These are phyloP conservation scores for Clytia hemisphaerica DNA, from an alignment of 30 jellyfish, hydroid and myxozoan species.

Conservation along the genomic window DNA sequence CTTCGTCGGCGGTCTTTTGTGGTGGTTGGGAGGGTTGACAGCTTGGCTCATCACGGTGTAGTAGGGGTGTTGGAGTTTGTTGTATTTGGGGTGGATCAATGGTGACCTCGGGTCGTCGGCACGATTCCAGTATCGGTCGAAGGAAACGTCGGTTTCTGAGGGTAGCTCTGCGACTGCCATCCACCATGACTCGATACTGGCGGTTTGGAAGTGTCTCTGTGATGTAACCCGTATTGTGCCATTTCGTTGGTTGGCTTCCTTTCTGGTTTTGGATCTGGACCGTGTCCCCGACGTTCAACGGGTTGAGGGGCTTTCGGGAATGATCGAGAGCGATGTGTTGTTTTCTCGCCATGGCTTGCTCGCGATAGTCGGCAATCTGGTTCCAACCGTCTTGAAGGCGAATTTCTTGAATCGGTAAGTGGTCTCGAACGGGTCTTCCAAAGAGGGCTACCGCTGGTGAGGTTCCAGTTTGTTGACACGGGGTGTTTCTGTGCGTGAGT, in stretches of 20 bases:
- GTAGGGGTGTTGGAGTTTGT: too few species aligned
- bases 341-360: constrained; percentile 25
- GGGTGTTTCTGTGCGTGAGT: constrained; percentile 24
- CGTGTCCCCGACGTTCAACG: not conserved
- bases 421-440: constrained; percentile 26
- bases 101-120: not conserved
- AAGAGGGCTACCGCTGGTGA: constrained; percentile 2
- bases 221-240: constrained; percentile 7
- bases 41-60: too few species aligned
- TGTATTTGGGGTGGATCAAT: too few species aligned
- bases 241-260: not conserved
- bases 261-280: constrained; percentile 9
- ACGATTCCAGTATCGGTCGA: not conserved
- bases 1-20: too few species aligned
- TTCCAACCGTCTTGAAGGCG: constrained; percentile 15
- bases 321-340: too few species aligned
- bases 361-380: constrained; percentile 15
- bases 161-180: not conserved
- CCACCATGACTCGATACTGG: not conserved
- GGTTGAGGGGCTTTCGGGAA: not conserved
- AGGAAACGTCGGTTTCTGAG: not conserved
- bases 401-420: constrained; percentile 5
- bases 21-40: too few species aligned
- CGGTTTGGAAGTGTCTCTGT: not conserved
- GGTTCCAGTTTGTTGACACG: constrained; percentile 10